phyloP scores from a whole-genome alignment of 2,113 vertebrate genomes.

The Sminthopsis crassicaudata region DNA sequence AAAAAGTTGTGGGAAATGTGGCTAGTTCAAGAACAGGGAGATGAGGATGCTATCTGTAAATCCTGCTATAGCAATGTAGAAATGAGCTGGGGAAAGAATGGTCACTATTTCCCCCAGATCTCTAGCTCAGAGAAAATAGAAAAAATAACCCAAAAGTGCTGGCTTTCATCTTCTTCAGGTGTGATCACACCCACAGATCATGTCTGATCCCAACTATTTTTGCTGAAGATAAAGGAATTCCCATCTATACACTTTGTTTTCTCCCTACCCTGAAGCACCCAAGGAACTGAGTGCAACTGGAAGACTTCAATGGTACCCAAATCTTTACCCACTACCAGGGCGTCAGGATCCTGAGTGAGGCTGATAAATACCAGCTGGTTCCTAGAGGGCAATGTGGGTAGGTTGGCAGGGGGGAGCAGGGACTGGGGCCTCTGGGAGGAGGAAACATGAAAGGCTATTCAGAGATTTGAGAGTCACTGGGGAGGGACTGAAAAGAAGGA shows the following conservation, averaged over 20 bases:
- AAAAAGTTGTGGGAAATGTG: not conserved
- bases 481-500: slow-evolving; percentile 64
- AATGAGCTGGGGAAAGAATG: not conserved
- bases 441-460: slow-evolving; percentile 46
- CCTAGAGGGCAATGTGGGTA: slow-evolving; percentile 63
- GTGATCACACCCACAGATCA: not conserved
- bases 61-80: not conserved
- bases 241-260: not conserved
- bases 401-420: not conserved
- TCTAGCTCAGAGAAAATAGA: not conserved
- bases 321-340: slow-evolving; percentile 44
- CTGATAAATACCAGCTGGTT: slow-evolving; percentile 57
- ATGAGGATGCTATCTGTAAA: not conserved
- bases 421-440: slow-evolving; percentile 13
- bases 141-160: not conserved
- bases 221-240: not conserved
- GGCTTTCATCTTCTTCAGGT: not conserved
- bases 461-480: slow-evolving; percentile 20
- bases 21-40: not conserved
- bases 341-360: slow-evolving; percentile 60
- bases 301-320: slow-evolving; percentile 50
- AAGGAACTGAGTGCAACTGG: slow-evolving; percentile 60
- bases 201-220: not conserved
- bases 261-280: slow-evolving; percentile 24
- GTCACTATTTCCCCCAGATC: not conserved